Evolutionary conservation across 2,113 vertebrate species (phyloP), one percentile per base, ranked within the genome.

Genomic region (Gallinago media): DNA sequence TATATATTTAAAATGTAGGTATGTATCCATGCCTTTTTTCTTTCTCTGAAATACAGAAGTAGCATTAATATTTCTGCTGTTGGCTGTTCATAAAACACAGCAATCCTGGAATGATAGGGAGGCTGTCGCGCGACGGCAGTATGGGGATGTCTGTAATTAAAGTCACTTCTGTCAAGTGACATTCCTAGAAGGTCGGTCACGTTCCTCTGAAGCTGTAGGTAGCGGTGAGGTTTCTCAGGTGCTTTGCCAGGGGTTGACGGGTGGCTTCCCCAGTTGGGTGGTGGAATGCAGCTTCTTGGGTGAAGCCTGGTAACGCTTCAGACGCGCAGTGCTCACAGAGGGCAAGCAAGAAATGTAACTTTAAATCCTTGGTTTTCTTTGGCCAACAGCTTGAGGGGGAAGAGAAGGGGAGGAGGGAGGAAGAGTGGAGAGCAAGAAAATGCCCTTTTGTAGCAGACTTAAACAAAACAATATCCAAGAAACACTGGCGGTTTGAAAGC

Each of bases 401-500:
- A 84, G 76, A 88, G 72, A 68, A 81, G 70, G 47, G 52, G 66
- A 92, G 63, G 85, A 91, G 46, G 42, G 56, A 71, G 32, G 65
- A 68, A 81, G 38, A 67, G 12, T 0, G 0, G 56, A 86, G 72
- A 65, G 56, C 0, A 1, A 90, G 87, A 85, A 94, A 93, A 87
- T 81, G 36, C 58, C 40, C 61, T 92, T 94, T 95, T 97, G 52
- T 93, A 91, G 88, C 86, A 91, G 91, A 82, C 89, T 68, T 68
- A 91, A 89, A 85, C 65, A 87, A 63, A 96, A 88, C 85, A 78
- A 72, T 54, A 86, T 93, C 88, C 76, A 78, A 92, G 91, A 96
- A 96, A 76, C 65, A 36, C 12, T 92, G 91, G 65, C 3, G 8
- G 54, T 81, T 95, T 94, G 84, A 95, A 95, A 94, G 76, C 73